Percentiles rank a stretch among this genome's conserved stretches.
phyloP scores from a whole-genome alignment of 2,113 vertebrate genomes.

The Macheiramphus alcinus region DNA sequence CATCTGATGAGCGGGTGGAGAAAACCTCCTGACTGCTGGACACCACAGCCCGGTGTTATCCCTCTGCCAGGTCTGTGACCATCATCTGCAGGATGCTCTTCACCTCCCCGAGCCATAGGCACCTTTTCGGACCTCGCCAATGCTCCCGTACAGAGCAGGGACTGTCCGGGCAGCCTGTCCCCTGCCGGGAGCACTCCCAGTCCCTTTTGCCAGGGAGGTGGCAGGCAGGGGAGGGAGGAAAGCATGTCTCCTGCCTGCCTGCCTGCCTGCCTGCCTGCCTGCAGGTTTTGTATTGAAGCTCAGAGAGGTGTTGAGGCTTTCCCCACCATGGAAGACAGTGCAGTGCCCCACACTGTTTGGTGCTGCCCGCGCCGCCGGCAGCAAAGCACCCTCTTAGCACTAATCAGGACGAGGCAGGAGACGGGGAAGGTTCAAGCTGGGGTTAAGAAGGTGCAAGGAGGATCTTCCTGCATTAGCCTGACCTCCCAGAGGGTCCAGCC shows the following conservation, averaged over 20 bases:
- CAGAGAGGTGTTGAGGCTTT: neutral
- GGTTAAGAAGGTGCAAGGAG: slow-evolving; percentile 36
- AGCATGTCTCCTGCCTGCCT: neutral
- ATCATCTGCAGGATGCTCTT: neutral
- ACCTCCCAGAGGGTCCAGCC: neutral
- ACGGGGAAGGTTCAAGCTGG: slow-evolving; percentile 40
- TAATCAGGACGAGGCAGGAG: slow-evolving; percentile 52
- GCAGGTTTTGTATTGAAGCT: neutral
- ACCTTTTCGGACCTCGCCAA: accelerated
- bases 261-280: neutral
- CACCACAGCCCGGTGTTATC: neutral
- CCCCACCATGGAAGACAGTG: accelerated
- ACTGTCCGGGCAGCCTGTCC: neutral
- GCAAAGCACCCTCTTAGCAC: neutral
- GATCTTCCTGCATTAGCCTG: slow-evolving; percentile 31
- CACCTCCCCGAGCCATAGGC: neutral
- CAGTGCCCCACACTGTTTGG: accelerated
- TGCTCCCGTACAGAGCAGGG: neutral
- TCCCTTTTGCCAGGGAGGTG: neutral
- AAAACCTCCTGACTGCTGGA: neutral
- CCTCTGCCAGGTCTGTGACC: neutral
- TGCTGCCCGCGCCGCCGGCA: neutral
- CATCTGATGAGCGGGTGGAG: neutral
- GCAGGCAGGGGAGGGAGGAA: neutral
- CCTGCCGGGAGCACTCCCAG: neutral